Conservation (phyloP, 2,113 vertebrate genomes). For the Nicator chloris region DNA sequence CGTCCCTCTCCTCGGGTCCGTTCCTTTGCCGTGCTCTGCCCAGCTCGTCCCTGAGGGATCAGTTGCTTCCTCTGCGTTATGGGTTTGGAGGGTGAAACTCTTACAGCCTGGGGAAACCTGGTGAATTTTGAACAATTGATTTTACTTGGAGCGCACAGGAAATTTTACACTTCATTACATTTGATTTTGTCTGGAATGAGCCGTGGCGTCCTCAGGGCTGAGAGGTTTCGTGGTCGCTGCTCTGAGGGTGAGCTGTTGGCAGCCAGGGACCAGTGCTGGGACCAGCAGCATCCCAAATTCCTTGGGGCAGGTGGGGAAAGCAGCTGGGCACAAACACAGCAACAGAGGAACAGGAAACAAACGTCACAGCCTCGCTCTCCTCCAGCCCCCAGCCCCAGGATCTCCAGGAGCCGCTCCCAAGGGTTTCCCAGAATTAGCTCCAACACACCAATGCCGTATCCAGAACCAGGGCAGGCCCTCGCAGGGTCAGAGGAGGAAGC, state of each 20-base stretch:
- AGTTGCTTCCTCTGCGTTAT: not conserved
- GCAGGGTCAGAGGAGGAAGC: not conserved
- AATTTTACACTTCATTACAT: not conserved
- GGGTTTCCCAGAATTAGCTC: not conserved
- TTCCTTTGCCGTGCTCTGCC: fast-evolving
- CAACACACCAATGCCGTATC: fast-evolving
- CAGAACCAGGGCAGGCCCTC: not conserved
- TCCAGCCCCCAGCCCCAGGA: not conserved
- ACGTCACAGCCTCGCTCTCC: not conserved
- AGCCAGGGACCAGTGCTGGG: not conserved
- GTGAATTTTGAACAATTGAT: not conserved
- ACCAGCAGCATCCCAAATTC: not conserved
- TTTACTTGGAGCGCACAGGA: not conserved
- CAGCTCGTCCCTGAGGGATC: not conserved
- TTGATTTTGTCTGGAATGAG: not conserved
- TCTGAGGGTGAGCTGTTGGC: not conserved
- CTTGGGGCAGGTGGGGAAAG: fast-evolving
- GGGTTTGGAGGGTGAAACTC: not conserved
- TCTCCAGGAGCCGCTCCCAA: not conserved
- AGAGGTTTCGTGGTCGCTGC: not conserved
- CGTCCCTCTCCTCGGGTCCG: not conserved
- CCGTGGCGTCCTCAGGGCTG: not conserved
- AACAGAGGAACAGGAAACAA: not conserved
- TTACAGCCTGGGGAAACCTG: not conserved
- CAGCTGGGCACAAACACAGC: not conserved